Conservation (phyloP, 2,113 vertebrate genomes). For the Isurus oxyrinchus region DNA sequence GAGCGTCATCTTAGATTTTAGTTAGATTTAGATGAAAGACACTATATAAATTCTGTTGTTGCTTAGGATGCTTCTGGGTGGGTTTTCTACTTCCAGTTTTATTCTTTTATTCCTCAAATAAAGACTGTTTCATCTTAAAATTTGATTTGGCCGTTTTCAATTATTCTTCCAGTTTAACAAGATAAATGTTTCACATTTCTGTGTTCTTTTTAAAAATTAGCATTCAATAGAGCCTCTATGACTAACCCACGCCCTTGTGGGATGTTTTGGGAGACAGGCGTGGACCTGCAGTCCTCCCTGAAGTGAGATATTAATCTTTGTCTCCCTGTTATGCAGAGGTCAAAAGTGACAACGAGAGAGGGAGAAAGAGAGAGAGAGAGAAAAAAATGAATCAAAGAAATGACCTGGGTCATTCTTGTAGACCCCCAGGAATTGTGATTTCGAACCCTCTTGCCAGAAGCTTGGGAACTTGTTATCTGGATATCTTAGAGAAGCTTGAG, state of each 20-base stretch:
- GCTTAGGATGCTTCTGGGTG: background rate
- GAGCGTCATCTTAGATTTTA: background rate
- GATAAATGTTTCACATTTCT: background rate
- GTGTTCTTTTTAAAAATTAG: background rate
- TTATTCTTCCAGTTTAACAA: background rate
- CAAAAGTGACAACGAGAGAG: background rate
- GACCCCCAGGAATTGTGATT: background rate
- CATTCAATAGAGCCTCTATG: background rate
- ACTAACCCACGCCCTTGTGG: background rate
- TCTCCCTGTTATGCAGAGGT: background rate
- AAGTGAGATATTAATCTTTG: background rate
- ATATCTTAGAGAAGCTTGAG: background rate
- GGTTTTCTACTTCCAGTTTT: background rate
- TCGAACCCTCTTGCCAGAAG: background rate
- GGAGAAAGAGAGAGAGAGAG: background rate
- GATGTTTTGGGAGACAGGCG: background rate
- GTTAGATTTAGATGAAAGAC: background rate
- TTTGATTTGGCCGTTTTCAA: background rate
- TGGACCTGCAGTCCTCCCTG: background rate
- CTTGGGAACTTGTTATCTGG: background rate
- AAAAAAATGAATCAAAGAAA: background rate
- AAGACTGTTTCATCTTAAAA: background rate
- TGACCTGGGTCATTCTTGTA: background rate
- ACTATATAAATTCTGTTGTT: background rate
- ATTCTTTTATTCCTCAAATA: background rate